phyloP scores from a whole-genome alignment of 2,888 invertebrate genomes.

The Horisme vitalbata region DNA sequence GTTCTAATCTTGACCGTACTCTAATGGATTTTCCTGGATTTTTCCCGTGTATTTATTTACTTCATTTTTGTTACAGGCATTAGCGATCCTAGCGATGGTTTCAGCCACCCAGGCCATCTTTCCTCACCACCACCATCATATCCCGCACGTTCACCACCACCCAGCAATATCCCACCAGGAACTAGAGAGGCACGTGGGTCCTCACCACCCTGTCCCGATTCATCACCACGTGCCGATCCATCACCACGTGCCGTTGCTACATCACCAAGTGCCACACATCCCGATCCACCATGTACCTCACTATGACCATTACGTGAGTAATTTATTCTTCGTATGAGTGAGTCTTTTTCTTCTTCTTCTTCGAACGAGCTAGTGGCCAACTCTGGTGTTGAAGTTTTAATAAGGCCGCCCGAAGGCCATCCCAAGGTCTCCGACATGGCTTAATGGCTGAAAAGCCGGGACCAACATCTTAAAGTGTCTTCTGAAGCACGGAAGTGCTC shows the following conservation, averaged over 20 bases:
- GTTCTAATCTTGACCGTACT: too few species aligned
- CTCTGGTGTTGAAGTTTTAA: too few species aligned
- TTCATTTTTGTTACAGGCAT: constrained; percentile 54
- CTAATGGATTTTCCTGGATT: too few species aligned
- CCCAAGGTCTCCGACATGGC: too few species aligned
- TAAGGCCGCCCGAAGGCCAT: too few species aligned
- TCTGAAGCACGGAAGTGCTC: too few species aligned
- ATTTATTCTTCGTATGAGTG: too few species aligned
- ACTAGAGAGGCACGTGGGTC: constrained; percentile 66
- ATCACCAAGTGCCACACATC: constrained; percentile 40
- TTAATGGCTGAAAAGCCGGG: too few species aligned
- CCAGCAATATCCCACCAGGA: constrained; percentile 73
- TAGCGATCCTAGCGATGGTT: constrained; percentile 54
- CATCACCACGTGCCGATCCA: constrained; percentile 48
- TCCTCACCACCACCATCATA: constrained; percentile 57
- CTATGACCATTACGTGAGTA: constrained; percentile 74
- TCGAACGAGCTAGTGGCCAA: too few species aligned
- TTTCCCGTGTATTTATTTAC: too few species aligned
- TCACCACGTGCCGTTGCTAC: constrained; percentile 43
- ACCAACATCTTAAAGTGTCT: too few species aligned
- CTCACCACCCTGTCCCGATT: constrained; percentile 54
- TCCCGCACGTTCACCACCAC: constrained; percentile 53
- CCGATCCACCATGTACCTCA: constrained; percentile 45
- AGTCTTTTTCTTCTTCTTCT: too few species aligned
- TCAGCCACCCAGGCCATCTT: constrained; percentile 68